Evolutionary conservation across 1,140 invertebrate species (phyloP).

Genomic region (Diplogasteroides magnus): DNA sequence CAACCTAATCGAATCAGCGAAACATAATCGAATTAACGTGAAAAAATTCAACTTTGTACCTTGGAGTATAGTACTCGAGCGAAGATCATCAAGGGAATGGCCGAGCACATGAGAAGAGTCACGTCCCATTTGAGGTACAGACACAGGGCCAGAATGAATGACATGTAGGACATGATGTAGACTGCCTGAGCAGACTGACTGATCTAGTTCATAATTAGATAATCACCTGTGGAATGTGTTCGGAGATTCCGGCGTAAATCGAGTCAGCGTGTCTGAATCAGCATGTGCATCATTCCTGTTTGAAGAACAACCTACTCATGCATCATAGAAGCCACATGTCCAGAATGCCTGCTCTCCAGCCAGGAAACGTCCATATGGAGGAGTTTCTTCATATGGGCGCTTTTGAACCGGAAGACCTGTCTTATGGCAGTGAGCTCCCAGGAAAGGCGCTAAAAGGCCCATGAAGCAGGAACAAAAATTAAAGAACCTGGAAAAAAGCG

Average conservation of each 20-base stretch:
- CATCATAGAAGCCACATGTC: slow-evolving; percentile 48
- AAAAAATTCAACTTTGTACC: too few relatives aligned
- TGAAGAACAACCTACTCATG: slow-evolving; percentile 41
- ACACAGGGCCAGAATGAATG: slow-evolving; percentile 34
- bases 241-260: too few relatives aligned
- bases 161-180: too few relatives aligned
- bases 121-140: slow-evolving; percentile 55
- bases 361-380: slow-evolving; percentile 52
- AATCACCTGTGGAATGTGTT: slow-evolving; percentile 49
- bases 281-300: neutral
- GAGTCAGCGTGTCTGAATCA: too few relatives aligned
- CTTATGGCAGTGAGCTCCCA: slow-evolving; percentile 50
- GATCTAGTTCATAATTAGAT: too few relatives aligned
- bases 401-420: slow-evolving; percentile 51
- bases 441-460: too few relatives aligned
- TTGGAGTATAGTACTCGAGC: slow-evolving; percentile 50
- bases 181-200: too few relatives aligned
- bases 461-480: too few relatives aligned
- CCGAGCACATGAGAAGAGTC: slow-evolving; percentile 46
- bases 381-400: slow-evolving; percentile 47
- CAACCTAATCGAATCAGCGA: too few relatives aligned
- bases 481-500: slow-evolving; percentile 51
- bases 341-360: slow-evolving; percentile 48
- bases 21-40: too few relatives aligned
- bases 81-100: slow-evolving; percentile 42